Percentiles rank a stretch among this genome's conserved stretches.
Evolutionary conservation across 2,113 vertebrate genomes (phyloP).

Genomic region (Onychostruthus taczanowskii): DNA sequence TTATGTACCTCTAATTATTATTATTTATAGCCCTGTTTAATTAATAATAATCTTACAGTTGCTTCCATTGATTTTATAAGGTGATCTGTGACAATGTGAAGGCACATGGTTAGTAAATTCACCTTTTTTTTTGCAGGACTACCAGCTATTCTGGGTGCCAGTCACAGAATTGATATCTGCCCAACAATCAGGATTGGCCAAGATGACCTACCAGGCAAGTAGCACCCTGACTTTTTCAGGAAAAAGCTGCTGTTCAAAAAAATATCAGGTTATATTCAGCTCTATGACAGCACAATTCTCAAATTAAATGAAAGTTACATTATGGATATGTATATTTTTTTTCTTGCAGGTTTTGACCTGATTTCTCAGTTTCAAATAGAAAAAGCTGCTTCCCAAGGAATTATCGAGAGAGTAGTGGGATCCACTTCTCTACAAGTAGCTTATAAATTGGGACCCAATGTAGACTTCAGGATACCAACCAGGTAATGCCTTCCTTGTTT

Average conservation of each 20-base stretch:
- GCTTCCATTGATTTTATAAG: not conserved
- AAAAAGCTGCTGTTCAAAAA: not conserved
- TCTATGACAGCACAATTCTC: not conserved
- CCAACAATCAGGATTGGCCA: conserved; percentile 77
- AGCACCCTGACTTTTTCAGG: not conserved
- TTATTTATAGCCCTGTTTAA: not conserved
- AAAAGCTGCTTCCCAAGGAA: conserved; percentile 82
- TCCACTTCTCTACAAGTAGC: conserved; percentile 79
- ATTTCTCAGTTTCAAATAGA: conserved; percentile 91
- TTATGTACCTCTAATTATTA: not conserved
- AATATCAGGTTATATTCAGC: not conserved
- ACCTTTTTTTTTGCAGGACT: conserved; percentile 72
- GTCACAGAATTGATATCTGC: conserved; percentile 75
- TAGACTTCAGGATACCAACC: conserved; percentile 87
- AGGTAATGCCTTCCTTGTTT: conserved; percentile 66
- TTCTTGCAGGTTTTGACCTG: conserved; percentile 82
- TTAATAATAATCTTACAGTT: not conserved
- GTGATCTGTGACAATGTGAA: not conserved
- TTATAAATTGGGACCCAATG: conserved; percentile 81
- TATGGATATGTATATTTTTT: not conserved
- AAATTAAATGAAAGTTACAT: not conserved
- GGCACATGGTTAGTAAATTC: not conserved
- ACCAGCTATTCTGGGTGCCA: conserved; percentile 74
- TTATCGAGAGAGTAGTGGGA: conserved; percentile 79
- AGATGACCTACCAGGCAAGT: conserved; percentile 84